phyloP scores from a whole-genome alignment of 2,113 vertebrate species.

The Megaceryle torquata region DNA sequence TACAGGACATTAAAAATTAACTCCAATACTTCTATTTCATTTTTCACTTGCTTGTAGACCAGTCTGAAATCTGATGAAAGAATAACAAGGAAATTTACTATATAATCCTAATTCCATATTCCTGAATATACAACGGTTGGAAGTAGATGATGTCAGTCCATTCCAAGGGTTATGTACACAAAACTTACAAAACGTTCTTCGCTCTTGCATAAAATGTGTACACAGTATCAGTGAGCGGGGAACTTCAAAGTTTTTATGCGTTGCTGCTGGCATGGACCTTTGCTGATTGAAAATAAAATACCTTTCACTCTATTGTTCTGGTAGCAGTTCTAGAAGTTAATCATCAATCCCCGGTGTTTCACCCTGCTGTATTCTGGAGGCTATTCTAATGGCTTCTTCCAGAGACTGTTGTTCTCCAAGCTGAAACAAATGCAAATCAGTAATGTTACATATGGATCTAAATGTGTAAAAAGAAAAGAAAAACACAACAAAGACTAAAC shows the following conservation, averaged over 20 bases:
- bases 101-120: constrained; percentile 74
- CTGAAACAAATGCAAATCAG: constrained; percentile 69
- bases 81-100: constrained; percentile 68
- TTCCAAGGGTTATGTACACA: constrained; percentile 77
- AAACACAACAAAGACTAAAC: not conserved
- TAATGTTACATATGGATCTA: not conserved
- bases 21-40: constrained; percentile 39
- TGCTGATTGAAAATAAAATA: constrained; percentile 69
- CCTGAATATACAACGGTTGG: constrained; percentile 69
- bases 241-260: constrained; percentile 60
- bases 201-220: constrained; percentile 76
- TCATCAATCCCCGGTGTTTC: constrained; percentile 95
- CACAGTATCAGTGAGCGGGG: constrained; percentile 60
- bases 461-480: not conserved
- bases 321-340: constrained; percentile 72
- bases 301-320: constrained; percentile 64
- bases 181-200: constrained; percentile 75
- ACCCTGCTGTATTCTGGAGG: constrained; percentile 97
- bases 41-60: constrained; percentile 61
- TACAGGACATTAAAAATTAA: constrained; percentile 66
- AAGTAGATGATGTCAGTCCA: constrained; percentile 65
- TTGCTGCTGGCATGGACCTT: constrained; percentile 61
- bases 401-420: constrained; percentile 95
- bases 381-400: constrained; percentile 99
- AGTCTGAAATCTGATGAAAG: constrained; percentile 66